Conservation (phyloP, 37 sponge, comb jelly and placozoan species). For the Diacarnus erythraeanus region DNA sequence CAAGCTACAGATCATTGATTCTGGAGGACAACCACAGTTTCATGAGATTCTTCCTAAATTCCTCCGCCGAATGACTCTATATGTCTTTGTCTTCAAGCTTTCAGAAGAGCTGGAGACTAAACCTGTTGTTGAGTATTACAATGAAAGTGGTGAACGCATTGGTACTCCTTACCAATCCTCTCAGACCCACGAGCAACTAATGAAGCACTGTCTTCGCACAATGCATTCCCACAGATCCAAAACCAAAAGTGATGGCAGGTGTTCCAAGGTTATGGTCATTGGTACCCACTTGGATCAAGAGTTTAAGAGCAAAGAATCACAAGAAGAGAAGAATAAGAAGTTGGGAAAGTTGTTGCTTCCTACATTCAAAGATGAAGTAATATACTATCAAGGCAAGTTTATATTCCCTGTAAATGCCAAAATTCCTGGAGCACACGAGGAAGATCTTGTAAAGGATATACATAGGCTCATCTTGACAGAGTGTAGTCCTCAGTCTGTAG, state of each 20-base stretch:
- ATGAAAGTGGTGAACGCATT: constrained; percentile 6
- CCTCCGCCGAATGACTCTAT: not conserved
- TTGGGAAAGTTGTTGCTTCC: constrained; percentile 11
- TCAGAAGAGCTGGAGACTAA: constrained; percentile 5
- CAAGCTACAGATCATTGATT: constrained; percentile 7
- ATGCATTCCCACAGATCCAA: not conserved
- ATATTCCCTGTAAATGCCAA: constrained; percentile 32
- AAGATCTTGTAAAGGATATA: not conserved
- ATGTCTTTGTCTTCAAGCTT: constrained; percentile 20
- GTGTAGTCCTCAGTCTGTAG: not conserved
- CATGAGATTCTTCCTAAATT: constrained; percentile 32
- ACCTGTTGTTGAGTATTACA: not conserved
- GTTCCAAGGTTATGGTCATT: constrained; percentile 4
- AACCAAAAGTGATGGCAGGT: not conserved
- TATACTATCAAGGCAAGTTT: not conserved
- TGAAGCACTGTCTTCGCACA: constrained; percentile 7
- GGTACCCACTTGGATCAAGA: constrained; percentile 19
- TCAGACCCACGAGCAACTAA: constrained; percentile 7
- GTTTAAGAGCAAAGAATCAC: not conserved
- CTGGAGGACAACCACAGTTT: constrained; percentile 44
- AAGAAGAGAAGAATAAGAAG: constrained; percentile 5
- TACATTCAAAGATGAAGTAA: not conserved
- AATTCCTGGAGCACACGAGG: not conserved
- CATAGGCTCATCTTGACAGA: not conserved
- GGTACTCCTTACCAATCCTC: not conserved